phyloP scores from a whole-genome alignment of 2,797 vertebrate species.

The Eurystomus glaucurus region DNA sequence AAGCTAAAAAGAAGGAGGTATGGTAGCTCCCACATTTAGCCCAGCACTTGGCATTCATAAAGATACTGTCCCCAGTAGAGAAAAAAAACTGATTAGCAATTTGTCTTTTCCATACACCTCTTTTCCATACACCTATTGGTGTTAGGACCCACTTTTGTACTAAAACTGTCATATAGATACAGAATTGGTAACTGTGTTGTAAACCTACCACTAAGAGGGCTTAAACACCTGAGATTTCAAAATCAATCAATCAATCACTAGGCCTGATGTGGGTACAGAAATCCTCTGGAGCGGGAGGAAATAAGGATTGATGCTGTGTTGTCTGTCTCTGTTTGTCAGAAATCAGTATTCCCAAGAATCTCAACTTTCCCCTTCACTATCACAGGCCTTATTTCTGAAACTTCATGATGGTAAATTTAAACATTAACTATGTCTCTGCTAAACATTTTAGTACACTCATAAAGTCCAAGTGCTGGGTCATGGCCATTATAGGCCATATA shows the following conservation, averaged over 20 bases:
- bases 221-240: neutral
- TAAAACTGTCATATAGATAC: neutral
- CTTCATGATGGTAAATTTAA: neutral
- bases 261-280: neutral
- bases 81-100: neutral
- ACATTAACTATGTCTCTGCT: neutral
- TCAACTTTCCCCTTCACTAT: neutral
- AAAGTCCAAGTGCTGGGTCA: accelerated
- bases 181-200: neutral
- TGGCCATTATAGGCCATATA: accelerated
- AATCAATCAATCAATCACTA: neutral
- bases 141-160: neutral
- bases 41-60: neutral
- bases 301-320: neutral
- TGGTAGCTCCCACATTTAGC: neutral
- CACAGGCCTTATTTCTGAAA: neutral
- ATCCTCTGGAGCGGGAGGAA: neutral
- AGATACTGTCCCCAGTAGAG: neutral
- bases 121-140: neutral
- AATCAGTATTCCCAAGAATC: neutral
- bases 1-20: neutral
- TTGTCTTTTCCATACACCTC: neutral
- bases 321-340: neutral
- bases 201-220: neutral
- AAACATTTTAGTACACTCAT: neutral